Percentiles rank a stretch among this genome's conserved stretches.
Conservation (phyloP, 2,888 invertebrate genomes). For the Myopa testacea region DNA sequence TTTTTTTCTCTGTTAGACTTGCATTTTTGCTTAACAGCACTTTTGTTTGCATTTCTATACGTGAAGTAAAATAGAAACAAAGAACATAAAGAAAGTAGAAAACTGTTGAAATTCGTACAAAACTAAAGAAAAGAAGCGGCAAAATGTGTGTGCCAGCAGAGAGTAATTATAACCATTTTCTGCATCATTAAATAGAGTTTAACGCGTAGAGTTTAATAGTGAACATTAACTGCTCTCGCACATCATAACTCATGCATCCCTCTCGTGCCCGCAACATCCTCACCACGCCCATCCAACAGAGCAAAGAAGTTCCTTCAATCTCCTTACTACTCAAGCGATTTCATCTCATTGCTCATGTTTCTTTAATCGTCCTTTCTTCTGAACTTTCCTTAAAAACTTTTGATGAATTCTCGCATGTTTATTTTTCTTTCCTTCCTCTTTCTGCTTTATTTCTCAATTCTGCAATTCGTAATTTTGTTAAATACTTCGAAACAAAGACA, state of each 20-base stretch:
- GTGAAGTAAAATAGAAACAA: neutral
- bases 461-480: neutral
- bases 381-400: neutral
- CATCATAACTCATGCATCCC: neutral
- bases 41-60: neutral
- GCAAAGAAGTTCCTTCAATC: neutral
- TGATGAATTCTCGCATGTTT: neutral
- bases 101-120: neutral
- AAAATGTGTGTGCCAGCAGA: conserved; percentile 1
- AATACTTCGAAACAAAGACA: neutral
- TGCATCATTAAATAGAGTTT: conserved; percentile 42
- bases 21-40: neutral
- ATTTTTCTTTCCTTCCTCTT: neutral
- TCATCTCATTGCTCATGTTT: neutral
- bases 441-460: conserved; percentile 27
- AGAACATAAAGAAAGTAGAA: neutral
- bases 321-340: neutral
- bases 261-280: neutral
- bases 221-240: conserved; percentile 2
- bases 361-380: neutral
- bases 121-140: neutral
- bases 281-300: neutral
- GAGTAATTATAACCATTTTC: conserved; percentile 41
- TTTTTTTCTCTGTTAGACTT: neutral
- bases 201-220: conserved; percentile 16